Evolutionary conservation across 1,140 invertebrate species (phyloP), one percentile per base, ranked within the genome.

Genomic region (Drosophila chauvacae): DNA sequence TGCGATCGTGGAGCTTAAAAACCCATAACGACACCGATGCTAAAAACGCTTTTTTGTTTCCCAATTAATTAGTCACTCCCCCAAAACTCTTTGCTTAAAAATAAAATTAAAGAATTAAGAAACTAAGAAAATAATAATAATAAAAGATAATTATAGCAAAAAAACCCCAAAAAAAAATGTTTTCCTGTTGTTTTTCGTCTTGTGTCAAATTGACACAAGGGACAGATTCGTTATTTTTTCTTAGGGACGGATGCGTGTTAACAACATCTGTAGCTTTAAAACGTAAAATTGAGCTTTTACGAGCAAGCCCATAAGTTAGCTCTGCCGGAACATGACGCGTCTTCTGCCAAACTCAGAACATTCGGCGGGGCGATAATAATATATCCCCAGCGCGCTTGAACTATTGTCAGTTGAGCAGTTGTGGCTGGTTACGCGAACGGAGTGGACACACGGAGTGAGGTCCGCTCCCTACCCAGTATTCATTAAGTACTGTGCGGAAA

Each of bases 251-350:
- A n/a, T n/a, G n/a, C n/a, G n/a, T n/a, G n/a, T 37, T 3, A 9
- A 10, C 13, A 35, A 16, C 14, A 23, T 37, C 18, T 55, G 14
- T 23, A 6, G 51, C 18, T 37, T 9, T 4, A 20, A 13, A 33
- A 53, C 11, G 9, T 4, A 1, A 16, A 55, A 55, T 6, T 7
- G 33, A 37, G 51, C 33, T 37, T 37, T 55, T 16, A 18, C 18
- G 9, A 28, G 5, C 28, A 13, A 33, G 11, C 6, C n/a, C 28
- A 18, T 33, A 20, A 30, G 33, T 11, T 23, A 55, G 35, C 33
- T 55, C 33, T 55, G 14, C 20, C 23, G 53, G 33, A n/a, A 37
- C 14, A 55, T 55, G 33, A 55, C 33, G 51, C 33, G 51, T 23
- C 20, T 55, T 55, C 18, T 55, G 33, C 2, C 51, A 10, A 37